These are phyloP conservation scores for Callopanchax toddi DNA, from an alignment of 2,113 vertebrate genomes.

Conservation along the genomic window DNA sequence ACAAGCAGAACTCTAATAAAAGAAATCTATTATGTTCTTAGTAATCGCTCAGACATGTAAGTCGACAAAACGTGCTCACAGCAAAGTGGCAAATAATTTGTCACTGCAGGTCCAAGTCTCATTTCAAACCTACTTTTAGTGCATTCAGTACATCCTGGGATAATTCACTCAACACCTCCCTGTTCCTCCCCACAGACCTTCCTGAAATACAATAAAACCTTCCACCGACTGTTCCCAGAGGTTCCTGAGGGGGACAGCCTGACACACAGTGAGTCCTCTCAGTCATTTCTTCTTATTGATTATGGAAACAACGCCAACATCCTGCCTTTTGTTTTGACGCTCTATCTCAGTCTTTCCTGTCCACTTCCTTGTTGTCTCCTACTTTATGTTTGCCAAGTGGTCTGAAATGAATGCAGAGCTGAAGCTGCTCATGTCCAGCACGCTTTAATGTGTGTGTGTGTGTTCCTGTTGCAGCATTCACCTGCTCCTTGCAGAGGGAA, in stretches of 20 bases:
- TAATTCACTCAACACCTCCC: not conserved
- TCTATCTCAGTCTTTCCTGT: conserved; percentile 17
- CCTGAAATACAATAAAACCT: conserved; percentile 68
- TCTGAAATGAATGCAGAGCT: not conserved
- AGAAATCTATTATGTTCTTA: too few relatives aligned
- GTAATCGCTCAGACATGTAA: not conserved
- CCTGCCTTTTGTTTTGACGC: conserved; percentile 5
- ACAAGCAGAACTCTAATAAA: too few relatives aligned
- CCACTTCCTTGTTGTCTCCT: not conserved
- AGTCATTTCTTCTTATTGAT: conserved; percentile 35
- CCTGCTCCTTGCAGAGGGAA: conserved; percentile 85
- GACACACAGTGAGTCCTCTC: conserved; percentile 74
- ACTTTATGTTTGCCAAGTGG: conserved; percentile 16
- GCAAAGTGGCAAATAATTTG: too few relatives aligned
- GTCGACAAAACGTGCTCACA: not conserved
- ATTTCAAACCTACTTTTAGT: conserved; percentile 5
- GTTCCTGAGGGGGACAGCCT: conserved; percentile 71
- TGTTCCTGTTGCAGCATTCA: conserved; percentile 70
- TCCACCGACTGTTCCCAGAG: conserved; percentile 82
- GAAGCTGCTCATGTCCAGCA: conserved; percentile 15
- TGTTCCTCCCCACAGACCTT: conserved; percentile 58
- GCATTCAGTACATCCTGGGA: not conserved
- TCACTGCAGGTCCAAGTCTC: not conserved
- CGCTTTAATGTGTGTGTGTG: not conserved
- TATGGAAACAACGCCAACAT: conserved; percentile 10